phyloP scores from a whole-genome alignment of 2,888 invertebrate species.

The Endomychus coccineus region DNA sequence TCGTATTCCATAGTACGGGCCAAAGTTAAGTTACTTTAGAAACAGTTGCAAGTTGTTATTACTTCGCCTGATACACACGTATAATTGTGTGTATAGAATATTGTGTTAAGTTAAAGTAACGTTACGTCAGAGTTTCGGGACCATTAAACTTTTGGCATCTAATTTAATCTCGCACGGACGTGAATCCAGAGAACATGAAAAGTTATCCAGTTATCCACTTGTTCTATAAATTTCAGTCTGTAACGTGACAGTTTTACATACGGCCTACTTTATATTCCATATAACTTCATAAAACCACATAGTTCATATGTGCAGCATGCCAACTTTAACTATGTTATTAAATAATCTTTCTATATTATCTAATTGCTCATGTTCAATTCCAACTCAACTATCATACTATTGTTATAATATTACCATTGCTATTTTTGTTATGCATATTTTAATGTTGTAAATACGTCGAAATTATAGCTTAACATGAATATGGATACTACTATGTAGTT shows the following conservation, averaged over 20 bases:
- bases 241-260: slow-evolving; percentile 42
- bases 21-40: too few species aligned
- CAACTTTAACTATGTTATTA: slow-evolving; percentile 20
- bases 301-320: slow-evolving; percentile 20
- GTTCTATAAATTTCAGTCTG: slow-evolving; percentile 41
- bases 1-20: too few species aligned
- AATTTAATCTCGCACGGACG: slow-evolving; percentile 37
- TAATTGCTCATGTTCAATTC: too few species aligned
- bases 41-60: too few species aligned
- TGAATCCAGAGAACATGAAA: slow-evolving; percentile 33
- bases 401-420: too few species aligned
- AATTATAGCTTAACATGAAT: too few species aligned
- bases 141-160: slow-evolving; percentile 36
- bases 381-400: too few species aligned
- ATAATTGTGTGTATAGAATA: slow-evolving; percentile 1
- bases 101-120: not conserved
- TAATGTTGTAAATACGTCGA: too few species aligned
- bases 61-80: too few species aligned
- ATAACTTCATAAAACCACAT: slow-evolving; percentile 27
- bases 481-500: too few species aligned
- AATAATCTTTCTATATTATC: slow-evolving; percentile 19
- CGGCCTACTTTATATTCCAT: slow-evolving; percentile 36
- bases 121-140: slow-evolving; percentile 13
- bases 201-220: slow-evolving; percentile 40
- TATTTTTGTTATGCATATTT: too few species aligned